phyloP scores from a whole-genome alignment of 2,888 invertebrate species.

The Eulithis testata region DNA sequence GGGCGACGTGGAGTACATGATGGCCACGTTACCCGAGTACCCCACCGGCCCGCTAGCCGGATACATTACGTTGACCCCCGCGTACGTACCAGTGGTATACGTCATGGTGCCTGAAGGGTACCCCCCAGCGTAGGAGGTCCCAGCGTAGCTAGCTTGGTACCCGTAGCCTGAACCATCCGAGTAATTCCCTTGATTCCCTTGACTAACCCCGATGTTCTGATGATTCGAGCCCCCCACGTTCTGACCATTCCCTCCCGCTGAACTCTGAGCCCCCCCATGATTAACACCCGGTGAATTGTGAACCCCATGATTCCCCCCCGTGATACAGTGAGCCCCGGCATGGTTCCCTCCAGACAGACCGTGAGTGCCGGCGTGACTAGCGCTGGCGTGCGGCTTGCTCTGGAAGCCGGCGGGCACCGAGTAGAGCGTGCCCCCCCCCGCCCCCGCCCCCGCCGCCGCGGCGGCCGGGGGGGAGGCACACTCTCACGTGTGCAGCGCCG shows the following conservation, averaged over 20 bases:
- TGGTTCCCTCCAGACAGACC: background rate
- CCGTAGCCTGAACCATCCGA: background rate
- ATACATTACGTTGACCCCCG: conserved; percentile 36
- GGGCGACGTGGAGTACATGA: conserved; percentile 29
- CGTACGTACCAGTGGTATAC: conserved; percentile 32
- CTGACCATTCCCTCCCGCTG: background rate
- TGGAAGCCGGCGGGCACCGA: conserved; percentile 31
- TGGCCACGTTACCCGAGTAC: conserved; percentile 32
- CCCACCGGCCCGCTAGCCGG: conserved; percentile 32
- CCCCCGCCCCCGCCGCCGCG: conserved; percentile 48
- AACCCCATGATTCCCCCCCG: background rate
- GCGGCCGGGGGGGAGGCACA: conserved; percentile 57
- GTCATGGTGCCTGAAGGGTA: conserved; percentile 16
- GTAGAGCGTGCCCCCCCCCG: conserved; percentile 28
- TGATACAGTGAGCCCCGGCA: background rate
- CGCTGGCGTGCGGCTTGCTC: conserved; percentile 8
- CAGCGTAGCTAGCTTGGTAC: conserved; percentile 9
- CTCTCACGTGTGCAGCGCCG: conserved; percentile 91
- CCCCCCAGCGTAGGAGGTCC: conserved; percentile 6
- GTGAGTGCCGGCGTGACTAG: background rate
- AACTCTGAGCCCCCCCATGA: background rate
- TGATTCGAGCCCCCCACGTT: background rate
- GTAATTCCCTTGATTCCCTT: background rate
- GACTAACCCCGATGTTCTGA: background rate
- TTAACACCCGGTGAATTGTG: background rate